Conservation (phyloP, 2,888 invertebrate species). For the Leptopterna dolabrata region DNA sequence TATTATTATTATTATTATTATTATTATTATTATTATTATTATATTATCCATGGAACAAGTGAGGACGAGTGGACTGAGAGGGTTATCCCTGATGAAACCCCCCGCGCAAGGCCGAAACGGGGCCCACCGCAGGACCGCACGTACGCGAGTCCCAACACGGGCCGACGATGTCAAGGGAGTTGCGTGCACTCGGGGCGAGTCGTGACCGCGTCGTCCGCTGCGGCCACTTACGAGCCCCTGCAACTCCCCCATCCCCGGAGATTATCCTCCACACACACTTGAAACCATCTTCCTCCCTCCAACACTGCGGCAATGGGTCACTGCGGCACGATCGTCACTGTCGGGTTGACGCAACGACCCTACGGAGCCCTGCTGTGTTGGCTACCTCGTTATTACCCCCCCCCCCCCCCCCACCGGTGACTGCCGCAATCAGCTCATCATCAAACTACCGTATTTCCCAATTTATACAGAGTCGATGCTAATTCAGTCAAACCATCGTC, state of each 20-base stretch:
- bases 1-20: too few relatives aligned
- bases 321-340: background rate
- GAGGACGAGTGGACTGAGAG: background rate
- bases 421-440: too few relatives aligned
- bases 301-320: too few relatives aligned
- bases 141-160: background rate
- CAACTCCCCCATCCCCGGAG: too few relatives aligned
- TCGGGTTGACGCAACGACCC: background rate
- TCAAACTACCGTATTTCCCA: too few relatives aligned
- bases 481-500: too few relatives aligned
- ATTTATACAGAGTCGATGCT: too few relatives aligned
- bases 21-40: too few relatives aligned
- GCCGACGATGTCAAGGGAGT: background rate
- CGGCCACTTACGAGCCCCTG: background rate
- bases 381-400: background rate
- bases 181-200: background rate
- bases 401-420: too few relatives aligned
- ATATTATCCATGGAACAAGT: too few relatives aligned
- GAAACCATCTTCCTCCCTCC: background rate
- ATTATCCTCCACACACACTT: background rate
- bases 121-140: background rate
- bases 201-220: background rate
- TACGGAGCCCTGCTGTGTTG: background rate
- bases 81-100: background rate
- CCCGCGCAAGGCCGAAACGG: background rate